A percentile compares a stretch with the other conserved stretches of the same genome.
Conservation (phyloP, 1,140 invertebrate species). For the Drosophila tsacasi region DNA sequence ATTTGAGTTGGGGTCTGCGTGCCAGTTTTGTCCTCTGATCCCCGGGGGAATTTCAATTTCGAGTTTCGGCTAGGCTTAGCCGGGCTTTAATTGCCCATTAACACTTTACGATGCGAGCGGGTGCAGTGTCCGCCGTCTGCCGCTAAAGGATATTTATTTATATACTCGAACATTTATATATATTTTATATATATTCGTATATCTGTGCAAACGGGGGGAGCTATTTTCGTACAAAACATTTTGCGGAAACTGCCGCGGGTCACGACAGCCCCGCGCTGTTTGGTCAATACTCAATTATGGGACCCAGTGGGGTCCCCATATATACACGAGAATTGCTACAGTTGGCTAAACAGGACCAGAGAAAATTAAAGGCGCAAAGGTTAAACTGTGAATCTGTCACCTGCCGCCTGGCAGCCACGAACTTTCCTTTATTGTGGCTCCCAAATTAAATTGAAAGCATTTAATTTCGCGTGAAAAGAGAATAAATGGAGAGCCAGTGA, state of each 20-base stretch:
- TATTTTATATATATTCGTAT: conserved; percentile 32
- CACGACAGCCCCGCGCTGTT: conserved; percentile 64
- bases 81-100: conserved; percentile 62
- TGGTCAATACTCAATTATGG: conserved; percentile 75
- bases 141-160: conserved; percentile 29
- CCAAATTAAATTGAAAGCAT: conserved; percentile 42
- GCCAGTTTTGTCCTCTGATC: conserved; percentile 3
- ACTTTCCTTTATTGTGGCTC: conserved; percentile 40
- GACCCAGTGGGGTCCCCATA: conserved; percentile 15
- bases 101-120: conserved; percentile 43
- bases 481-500: conserved; percentile 40
- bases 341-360: conserved; percentile 18
- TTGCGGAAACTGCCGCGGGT: conserved; percentile 59
- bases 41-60: conserved; percentile 35
- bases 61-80: background rate
- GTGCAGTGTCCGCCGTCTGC: conserved; percentile 7
- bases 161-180: conserved; percentile 28
- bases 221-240: conserved; percentile 57
- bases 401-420: conserved; percentile 32
- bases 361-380: conserved; percentile 44
- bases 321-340: conserved; percentile 8
- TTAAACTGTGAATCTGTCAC: conserved; percentile 67
- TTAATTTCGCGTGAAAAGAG: conserved; percentile 74
- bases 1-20: background rate
- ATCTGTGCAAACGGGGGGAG: conserved; percentile 10